These are phyloP conservation scores for Aphelinus certus DNA, from an alignment of 1,140 invertebrate species.

Conservation along the genomic window DNA sequence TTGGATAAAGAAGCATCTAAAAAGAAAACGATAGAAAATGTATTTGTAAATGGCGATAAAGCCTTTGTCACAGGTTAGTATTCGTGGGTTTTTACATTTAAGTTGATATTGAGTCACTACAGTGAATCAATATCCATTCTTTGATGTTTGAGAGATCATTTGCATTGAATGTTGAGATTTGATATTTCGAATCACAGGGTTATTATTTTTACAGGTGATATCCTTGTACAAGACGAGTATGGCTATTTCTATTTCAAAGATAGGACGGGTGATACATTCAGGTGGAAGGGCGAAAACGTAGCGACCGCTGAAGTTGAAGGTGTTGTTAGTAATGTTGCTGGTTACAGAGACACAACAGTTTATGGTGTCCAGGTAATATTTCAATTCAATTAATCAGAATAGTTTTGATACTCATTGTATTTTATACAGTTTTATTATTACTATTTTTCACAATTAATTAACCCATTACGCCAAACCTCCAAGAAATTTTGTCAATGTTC, in stretches of 20 bases:
- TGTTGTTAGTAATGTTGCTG: slow-evolving; percentile 73
- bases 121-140: too few relatives aligned
- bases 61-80: slow-evolving; percentile 75
- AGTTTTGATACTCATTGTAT: too few relatives aligned
- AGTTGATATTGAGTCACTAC: too few relatives aligned
- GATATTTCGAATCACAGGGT: neutral
- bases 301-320: slow-evolving; percentile 83
- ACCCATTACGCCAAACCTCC: too few relatives aligned
- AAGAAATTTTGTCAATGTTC: too few relatives aligned
- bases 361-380: slow-evolving; percentile 76
- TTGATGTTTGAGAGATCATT: too few relatives aligned
- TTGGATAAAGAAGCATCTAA: slow-evolving; percentile 72
- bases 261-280: slow-evolving; percentile 79
- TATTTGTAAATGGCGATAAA: slow-evolving; percentile 76
- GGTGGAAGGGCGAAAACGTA: slow-evolving; percentile 84
- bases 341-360: slow-evolving; percentile 63
- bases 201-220: slow-evolving; percentile 70
- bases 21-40: slow-evolving; percentile 77
- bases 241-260: slow-evolving; percentile 83
- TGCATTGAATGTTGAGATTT: too few relatives aligned
- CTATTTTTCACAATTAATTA: too few relatives aligned
- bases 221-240: slow-evolving; percentile 76
- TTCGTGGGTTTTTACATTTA: too few relatives aligned
- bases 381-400: too few relatives aligned
- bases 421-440: too few relatives aligned